Base-by-base conservation (phyloP, 2,797 vertebrate species). In the Lutjanus campechanus region DNA sequence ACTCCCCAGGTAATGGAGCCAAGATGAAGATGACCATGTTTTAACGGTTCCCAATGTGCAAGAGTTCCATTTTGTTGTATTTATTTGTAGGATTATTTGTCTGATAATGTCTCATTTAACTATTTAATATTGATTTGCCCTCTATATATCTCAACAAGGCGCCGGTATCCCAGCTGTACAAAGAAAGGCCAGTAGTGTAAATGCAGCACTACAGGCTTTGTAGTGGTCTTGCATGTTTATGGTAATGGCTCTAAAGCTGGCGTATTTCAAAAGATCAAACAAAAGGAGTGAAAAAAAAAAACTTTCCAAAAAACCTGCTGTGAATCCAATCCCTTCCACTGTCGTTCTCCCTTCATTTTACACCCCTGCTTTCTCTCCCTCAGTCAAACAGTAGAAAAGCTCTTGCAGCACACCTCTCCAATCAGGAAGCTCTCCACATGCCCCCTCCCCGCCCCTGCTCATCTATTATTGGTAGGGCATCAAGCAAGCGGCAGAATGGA, bases 401-500 rank as follows among this genome's bases (percentile, higher is more conserved):
- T 62, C 70, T 46, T 44, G 61, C 53, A 46, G 66, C 47, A 11
- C 60, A 76, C 69, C n/a, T 56, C 54, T 64, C 81, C 61, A 63
- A 74, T 81, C 78, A 76, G 64, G 47, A 68, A 50, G 58, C 64
- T 69, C 74, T 76, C 83, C 61, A 49, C 82, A 72, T 66, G 77
- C 53, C 44, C 68, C 75, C 68, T 64, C 60, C 68, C 71, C n/a
- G n/a, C 75, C 62, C 65, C 40, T n/a, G 53, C 69, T 80, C 83
- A 80, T 85, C 77, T 82, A 73, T 86, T 83, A 86, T 75, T 82
- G 58, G 56, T 60, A 8, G 2, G 19, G 44, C 80, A 68, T 85
- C 72, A 78, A 62, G 58, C 11, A 5, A 76, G 29, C 20, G 3
- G 66, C 73, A 44, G 74, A 55, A 83, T 82, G 60, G 77, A 85